Evolutionary conservation across 2,888 invertebrate species (phyloP), one percentile per base, ranked within the genome.

Genomic region (Pecten maximus): DNA sequence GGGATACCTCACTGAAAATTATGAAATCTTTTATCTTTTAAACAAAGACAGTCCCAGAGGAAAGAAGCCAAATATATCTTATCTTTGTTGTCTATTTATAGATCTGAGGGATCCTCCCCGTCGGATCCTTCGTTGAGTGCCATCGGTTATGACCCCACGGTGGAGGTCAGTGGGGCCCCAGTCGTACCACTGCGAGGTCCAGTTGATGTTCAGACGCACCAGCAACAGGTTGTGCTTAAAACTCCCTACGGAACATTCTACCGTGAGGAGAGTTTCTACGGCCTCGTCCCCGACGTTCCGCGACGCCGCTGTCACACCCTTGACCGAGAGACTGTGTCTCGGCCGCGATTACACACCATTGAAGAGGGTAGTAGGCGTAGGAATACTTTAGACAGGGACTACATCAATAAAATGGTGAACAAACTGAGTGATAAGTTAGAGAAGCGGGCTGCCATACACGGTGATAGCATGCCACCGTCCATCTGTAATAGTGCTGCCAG

Each of bases 211-310:
- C 90, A 60, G 44, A 50, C 88, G 12, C 90, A 93, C 16, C 94
- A 93, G 39, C 95, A 95, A 88, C 95, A 94, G 92, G 93, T 95
- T 87, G 94, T 96, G 15, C 91, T 96, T n/a, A 94, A 95, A 89
- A 96, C 95, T 16, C 95, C 96, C 0, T 95, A 95, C 87, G 96
- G 96, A 10, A 95, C 95, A 35, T 96, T 96, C 90, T 95, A 94
- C 92, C 94, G 95, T 35, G 95, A 96, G 89, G 95, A 95, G 87
- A 92, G 92, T 89, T 95, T 94, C 89, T 95, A 95, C 90, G 94
- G 95, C 2, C 92, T 95, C 93, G 92, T 95, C 50, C 91, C 94
- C 4, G 95, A 95, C 12, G 95, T 95, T 0, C 93, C 95, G 23
- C 94, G 95, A 10, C 91, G 96, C 44, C 89, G 95, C 44, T 96